These are phyloP conservation scores for Planiliza haematocheilus DNA, from an alignment of 2,113 vertebrate species.

Conservation along the genomic window DNA sequence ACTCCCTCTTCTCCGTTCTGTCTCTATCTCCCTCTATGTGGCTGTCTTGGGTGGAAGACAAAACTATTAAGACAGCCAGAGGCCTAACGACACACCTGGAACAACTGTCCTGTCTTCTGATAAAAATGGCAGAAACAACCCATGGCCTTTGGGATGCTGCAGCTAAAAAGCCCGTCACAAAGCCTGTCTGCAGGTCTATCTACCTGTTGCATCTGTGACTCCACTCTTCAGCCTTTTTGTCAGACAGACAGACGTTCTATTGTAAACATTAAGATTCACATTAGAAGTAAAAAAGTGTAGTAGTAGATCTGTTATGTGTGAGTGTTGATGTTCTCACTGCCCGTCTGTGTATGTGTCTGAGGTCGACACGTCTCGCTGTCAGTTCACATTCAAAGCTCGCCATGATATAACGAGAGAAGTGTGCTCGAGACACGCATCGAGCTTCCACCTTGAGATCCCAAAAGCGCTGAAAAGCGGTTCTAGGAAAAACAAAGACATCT, in stretches of 20 bases:
- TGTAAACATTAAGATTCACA: conserved; percentile 80
- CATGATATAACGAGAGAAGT: conserved; percentile 26
- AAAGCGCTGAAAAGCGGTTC: conserved; percentile 18
- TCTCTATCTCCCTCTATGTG: conserved; percentile 25
- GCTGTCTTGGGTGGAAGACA: conserved; percentile 62
- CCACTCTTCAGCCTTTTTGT: conserved; percentile 39
- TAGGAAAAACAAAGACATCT: conserved; percentile 28
- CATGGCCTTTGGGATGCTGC: conserved; percentile 37
- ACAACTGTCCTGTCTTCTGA: conserved; percentile 1
- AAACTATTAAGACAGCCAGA: conserved; percentile 40
- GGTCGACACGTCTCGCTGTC: conserved; percentile 31
- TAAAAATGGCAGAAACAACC: conserved; percentile 30
- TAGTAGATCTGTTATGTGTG: conserved; percentile 14
- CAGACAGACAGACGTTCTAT: conserved; percentile 23
- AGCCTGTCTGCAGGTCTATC: conserved; percentile 6
- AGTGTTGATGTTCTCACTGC: background rate
- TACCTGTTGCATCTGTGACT: conserved; percentile 14
- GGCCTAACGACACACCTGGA: conserved; percentile 29
- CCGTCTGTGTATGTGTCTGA: conserved; percentile 19
- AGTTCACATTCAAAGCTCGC: conserved; percentile 55
- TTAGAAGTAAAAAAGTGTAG: conserved; percentile 50
- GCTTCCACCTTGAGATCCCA: conserved; percentile 5
- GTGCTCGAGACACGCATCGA: background rate
- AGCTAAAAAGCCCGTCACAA: background rate
- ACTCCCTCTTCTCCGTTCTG: conserved; percentile 12